Conservation (phyloP, 2,888 invertebrate species). For the Sminthurides aquaticus region DNA sequence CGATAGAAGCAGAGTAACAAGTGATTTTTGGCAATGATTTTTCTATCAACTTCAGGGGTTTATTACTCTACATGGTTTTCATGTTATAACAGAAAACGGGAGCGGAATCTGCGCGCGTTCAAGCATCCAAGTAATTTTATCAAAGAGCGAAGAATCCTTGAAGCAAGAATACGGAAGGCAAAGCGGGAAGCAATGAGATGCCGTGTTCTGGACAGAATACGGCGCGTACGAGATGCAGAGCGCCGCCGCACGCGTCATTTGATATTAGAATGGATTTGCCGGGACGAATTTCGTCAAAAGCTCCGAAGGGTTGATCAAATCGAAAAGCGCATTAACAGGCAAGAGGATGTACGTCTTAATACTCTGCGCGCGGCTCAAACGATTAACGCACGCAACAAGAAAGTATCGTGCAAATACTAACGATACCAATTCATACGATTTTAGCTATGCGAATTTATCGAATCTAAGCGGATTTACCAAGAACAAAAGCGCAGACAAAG, state of each 20-base stretch:
- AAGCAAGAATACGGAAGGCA: slow-evolving; percentile 7
- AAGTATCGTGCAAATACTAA: background rate
- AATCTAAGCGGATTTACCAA: slow-evolving; percentile 20
- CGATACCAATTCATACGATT: background rate
- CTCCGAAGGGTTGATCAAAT: slow-evolving; percentile 5
- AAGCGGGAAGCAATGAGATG: slow-evolving; percentile 15
- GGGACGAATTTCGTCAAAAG: slow-evolving; percentile 16
- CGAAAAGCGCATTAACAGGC: slow-evolving; percentile 16
- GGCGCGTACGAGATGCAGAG: slow-evolving; percentile 6
- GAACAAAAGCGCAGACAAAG: slow-evolving; percentile 14
- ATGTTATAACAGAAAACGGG: background rate
- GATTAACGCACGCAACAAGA: background rate
- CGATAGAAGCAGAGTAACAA: slow-evolving; percentile 12
- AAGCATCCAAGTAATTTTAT: slow-evolving; percentile 17
- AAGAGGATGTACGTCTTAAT: slow-evolving; percentile 19
- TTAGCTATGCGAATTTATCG: slow-evolving; percentile 17
- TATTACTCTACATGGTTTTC: too few relatives aligned
- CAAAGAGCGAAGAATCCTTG: slow-evolving; percentile 12
- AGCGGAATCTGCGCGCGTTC: background rate
- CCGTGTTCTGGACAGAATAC: slow-evolving; percentile 4
- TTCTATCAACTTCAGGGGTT: too few relatives aligned
- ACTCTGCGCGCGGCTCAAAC: too few relatives aligned
- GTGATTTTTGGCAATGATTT: too few relatives aligned
- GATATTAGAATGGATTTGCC: slow-evolving; percentile 19
- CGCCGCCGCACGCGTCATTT: background rate